These are phyloP conservation scores for Loriculus beryllinus DNA, from an alignment of 2,797 vertebrate genomes.

Conservation along the genomic window DNA sequence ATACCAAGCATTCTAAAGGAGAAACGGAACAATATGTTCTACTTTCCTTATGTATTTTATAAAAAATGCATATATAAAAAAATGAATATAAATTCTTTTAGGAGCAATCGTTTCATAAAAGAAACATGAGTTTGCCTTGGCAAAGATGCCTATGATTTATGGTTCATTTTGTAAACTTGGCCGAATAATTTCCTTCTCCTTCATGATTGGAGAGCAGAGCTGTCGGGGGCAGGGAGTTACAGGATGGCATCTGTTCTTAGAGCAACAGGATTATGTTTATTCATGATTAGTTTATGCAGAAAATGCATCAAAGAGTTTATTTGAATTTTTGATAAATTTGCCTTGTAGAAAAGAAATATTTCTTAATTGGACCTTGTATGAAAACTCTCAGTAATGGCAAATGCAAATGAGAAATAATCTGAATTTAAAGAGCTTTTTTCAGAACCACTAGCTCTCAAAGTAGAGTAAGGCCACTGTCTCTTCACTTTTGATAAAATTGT, in stretches of 20 bases:
- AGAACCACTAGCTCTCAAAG: background rate
- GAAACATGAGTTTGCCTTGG: constrained; percentile 70
- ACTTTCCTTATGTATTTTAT: constrained; percentile 52
- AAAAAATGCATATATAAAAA: constrained; percentile 65
- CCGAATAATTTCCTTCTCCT: constrained; percentile 62
- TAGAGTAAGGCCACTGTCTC: background rate
- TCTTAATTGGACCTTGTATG: constrained; percentile 63
- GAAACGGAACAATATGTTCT: constrained; percentile 59
- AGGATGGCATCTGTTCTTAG: constrained; percentile 62
- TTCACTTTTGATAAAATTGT: constrained; percentile 1
- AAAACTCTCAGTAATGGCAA: constrained; percentile 46
- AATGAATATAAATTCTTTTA: constrained; percentile 68
- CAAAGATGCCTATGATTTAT: constrained; percentile 68
- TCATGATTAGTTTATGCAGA: constrained; percentile 67
- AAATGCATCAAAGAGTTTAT: constrained; percentile 66
- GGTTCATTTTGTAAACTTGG: constrained; percentile 68
- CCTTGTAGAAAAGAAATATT: constrained; percentile 61
- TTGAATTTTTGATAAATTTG: constrained; percentile 70
- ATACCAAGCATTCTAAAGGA: constrained; percentile 39
- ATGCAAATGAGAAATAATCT: constrained; percentile 62
- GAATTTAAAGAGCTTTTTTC: constrained; percentile 35
- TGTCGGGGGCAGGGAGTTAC: constrained; percentile 36
- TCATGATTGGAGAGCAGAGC: constrained; percentile 53
- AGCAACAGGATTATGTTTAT: constrained; percentile 69
- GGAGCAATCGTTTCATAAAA: constrained; percentile 74